A percentile compares a stretch with the other conserved stretches of the same genome.
These are phyloP conservation scores for Sesia apiformis DNA, from an alignment of 2,888 invertebrate genomes.

Conservation along the genomic window DNA sequence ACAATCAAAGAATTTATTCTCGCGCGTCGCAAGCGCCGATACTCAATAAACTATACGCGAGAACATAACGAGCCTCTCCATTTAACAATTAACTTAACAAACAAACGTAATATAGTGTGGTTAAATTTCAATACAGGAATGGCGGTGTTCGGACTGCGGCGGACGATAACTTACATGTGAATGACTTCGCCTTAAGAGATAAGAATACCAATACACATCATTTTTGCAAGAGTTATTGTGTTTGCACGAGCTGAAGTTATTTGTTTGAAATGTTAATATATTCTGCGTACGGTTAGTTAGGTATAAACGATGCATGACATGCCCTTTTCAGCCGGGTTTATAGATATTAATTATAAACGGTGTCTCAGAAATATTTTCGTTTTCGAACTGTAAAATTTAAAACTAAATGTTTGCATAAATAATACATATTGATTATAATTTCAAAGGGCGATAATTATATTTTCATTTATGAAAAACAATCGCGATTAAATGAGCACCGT, in stretches of 20 bases:
- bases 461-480: too few species aligned
- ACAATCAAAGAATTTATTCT: conserved; percentile 63
- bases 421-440: too few species aligned
- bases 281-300: too few species aligned
- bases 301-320: too few species aligned
- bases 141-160: conserved; percentile 36
- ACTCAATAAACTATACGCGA: conserved; percentile 58
- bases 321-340: too few species aligned
- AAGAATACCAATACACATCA: conserved; percentile 26
- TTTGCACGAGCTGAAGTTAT: conserved; percentile 30
- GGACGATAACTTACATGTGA: conserved; percentile 35
- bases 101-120: conserved; percentile 73
- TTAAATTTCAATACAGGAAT: conserved; percentile 68
- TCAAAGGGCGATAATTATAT: too few species aligned
- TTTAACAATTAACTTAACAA: conserved; percentile 75
- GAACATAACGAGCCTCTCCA: conserved; percentile 63
- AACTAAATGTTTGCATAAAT: too few species aligned
- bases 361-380: too few species aligned
- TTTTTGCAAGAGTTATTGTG: conserved; percentile 35
- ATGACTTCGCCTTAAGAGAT: conserved; percentile 26
- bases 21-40: conserved; percentile 34
- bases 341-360: too few species aligned
- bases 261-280: conserved; percentile 18
- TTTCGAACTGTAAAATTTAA: too few species aligned
- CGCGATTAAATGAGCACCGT: too few species aligned